A percentile compares a stretch with the other conserved stretches of the same genome.
These are phyloP conservation scores for Synodontis membranacea DNA, from an alignment of 2,113 vertebrate genomes.

Conservation along the genomic window DNA sequence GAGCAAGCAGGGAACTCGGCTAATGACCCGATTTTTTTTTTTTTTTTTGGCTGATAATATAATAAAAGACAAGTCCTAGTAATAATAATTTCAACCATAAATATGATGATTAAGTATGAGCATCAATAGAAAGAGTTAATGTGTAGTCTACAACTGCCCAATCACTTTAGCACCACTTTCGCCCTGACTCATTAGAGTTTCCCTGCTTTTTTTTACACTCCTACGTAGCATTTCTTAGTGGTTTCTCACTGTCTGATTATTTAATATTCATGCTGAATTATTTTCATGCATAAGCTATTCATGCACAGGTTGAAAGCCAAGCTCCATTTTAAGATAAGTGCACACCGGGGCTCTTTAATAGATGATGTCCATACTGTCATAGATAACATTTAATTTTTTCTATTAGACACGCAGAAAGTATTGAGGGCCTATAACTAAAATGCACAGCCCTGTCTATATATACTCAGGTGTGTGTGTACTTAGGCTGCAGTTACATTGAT, in stretches of 20 bases:
- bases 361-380: background rate
- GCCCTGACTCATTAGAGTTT: background rate
- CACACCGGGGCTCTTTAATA: too few species aligned
- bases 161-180: background rate
- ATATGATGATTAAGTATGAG: background rate
- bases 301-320: background rate
- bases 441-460: background rate
- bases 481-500: slow-evolving; percentile 1
- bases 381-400: background rate
- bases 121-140: background rate
- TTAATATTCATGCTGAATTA: background rate
- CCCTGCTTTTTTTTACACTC: background rate
- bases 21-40: background rate
- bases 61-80: background rate
- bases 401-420: background rate
- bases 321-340: background rate
- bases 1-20: background rate
- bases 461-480: background rate
- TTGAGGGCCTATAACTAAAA: background rate
- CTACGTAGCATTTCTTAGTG: background rate
- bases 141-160: background rate
- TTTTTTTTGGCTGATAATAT: background rate
- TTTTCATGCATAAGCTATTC: background rate
- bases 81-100: background rate
- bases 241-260: background rate